phyloP scores from a whole-genome alignment of 1,140 invertebrate species.

The Drosophila bifasciata region DNA sequence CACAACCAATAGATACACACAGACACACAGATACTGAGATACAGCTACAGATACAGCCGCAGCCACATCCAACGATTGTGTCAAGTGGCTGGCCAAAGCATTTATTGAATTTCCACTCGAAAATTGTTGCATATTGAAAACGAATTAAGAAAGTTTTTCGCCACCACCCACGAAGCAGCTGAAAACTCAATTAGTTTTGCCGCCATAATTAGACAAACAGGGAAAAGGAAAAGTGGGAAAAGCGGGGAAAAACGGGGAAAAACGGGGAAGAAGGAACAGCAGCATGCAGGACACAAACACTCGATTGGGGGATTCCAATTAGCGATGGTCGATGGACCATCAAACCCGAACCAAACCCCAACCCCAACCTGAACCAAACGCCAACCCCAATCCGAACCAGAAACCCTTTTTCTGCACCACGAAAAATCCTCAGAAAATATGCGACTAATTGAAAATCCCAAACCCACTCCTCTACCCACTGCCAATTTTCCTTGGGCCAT shows the following conservation, averaged over 20 bases:
- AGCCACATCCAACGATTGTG: too few species aligned
- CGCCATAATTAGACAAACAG: conserved; percentile 68
- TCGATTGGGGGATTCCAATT: conserved; percentile 60
- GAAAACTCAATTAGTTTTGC: conserved; percentile 61
- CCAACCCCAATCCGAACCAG: too few species aligned
- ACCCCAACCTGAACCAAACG: background rate
- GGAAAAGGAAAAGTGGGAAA: background rate
- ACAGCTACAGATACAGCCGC: conserved; percentile 8
- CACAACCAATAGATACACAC: conserved; percentile 18
- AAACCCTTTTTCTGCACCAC: background rate
- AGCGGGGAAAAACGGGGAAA: too few species aligned
- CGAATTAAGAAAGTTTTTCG: conserved; percentile 49
- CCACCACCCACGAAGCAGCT: background rate
- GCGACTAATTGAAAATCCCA: conserved; percentile 72
- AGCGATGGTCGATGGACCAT: conserved; percentile 27
- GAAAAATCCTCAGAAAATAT: conserved; percentile 68
- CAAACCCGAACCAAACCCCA: too few species aligned
- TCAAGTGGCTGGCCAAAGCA: conserved; percentile 40
- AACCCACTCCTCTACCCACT: background rate
- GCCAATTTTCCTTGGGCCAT: background rate
- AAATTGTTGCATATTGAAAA: conserved; percentile 59
- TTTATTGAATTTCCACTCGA: conserved; percentile 44
- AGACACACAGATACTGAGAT: conserved; percentile 25
- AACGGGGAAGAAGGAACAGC: background rate
- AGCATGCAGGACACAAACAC: conserved; percentile 18